phyloP scores from a whole-genome alignment of 2,888 invertebrate genomes.

The Drosophila birchii region DNA sequence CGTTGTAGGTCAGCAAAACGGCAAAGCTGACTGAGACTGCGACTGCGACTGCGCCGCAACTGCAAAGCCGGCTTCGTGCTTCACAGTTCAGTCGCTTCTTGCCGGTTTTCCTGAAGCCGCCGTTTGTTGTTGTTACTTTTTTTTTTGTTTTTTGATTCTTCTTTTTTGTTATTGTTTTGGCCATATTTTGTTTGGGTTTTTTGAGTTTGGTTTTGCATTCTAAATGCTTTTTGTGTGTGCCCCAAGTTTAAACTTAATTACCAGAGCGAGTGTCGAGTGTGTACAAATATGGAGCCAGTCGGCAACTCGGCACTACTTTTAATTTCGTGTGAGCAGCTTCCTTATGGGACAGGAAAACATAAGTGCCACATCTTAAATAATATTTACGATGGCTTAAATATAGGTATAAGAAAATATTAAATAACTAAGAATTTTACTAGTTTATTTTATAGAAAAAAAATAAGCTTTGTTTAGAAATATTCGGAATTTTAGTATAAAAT shows the following conservation, averaged over 20 bases:
- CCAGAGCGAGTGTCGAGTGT: conserved; percentile 38
- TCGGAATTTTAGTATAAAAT: neutral
- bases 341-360: conserved; percentile 53
- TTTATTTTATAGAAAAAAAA: too few species aligned
- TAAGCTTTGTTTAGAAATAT: neutral
- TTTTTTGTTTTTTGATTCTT: neutral
- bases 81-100: conserved; percentile 56
- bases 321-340: conserved; percentile 50
- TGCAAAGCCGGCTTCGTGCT: conserved; percentile 32
- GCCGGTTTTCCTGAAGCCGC: conserved; percentile 15
- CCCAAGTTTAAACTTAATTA: conserved; percentile 72
- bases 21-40: conserved; percentile 10
- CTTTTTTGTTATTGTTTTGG: conserved; percentile 7
- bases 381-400: conserved; percentile 14
- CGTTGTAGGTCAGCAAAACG: conserved; percentile 68
- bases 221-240: conserved; percentile 41
- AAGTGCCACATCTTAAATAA: neutral
- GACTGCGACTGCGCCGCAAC: conserved; percentile 30
- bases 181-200: conserved; percentile 15
- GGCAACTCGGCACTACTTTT: conserved; percentile 39
- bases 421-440: neutral
- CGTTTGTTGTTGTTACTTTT: neutral
- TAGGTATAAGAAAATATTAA: neutral
- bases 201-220: conserved; percentile 10
- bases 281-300: conserved; percentile 23